Evolutionary conservation across 2,888 invertebrate genomes (phyloP).

Genomic region (Melanotus villosus): DNA sequence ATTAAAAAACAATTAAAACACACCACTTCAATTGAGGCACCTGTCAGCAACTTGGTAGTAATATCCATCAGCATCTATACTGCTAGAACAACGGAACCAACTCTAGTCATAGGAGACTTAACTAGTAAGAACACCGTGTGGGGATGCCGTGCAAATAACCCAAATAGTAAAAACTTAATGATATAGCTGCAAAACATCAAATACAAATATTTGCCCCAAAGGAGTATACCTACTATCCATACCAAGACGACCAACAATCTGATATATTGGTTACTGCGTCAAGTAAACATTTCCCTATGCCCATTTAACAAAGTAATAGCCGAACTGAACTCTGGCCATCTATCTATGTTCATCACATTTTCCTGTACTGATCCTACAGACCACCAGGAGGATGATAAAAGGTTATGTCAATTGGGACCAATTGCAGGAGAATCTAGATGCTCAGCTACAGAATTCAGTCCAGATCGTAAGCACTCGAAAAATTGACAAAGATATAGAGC

Average conservation of each 20-base stretch:
- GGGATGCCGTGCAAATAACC: constrained; percentile 1
- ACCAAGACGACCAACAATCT: neutral
- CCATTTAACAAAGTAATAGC: neutral
- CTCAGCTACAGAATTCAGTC: neutral
- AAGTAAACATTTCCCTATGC: neutral
- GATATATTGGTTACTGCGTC: neutral
- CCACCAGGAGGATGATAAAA: neutral
- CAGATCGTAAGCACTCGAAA: neutral
- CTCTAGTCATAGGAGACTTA: neutral
- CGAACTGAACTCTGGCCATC: neutral
- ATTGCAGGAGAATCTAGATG: neutral
- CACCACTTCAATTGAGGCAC: neutral
- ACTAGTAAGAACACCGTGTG: neutral
- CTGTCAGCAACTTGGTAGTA: neutral
- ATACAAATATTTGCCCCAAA: neutral
- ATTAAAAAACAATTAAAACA: constrained; percentile 4
- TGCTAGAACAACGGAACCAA: neutral
- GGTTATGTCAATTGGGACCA: neutral
- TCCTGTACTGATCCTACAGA: neutral
- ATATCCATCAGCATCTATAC: neutral
- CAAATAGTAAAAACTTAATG: constrained; percentile 1
- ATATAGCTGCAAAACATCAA: neutral
- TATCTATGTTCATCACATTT: neutral
- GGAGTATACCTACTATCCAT: constrained; percentile 8
- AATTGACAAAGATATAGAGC: too few species aligned